Base-by-base conservation (phyloP, 2,113 vertebrate genomes). In the Anthoscopus minutus region DNA sequence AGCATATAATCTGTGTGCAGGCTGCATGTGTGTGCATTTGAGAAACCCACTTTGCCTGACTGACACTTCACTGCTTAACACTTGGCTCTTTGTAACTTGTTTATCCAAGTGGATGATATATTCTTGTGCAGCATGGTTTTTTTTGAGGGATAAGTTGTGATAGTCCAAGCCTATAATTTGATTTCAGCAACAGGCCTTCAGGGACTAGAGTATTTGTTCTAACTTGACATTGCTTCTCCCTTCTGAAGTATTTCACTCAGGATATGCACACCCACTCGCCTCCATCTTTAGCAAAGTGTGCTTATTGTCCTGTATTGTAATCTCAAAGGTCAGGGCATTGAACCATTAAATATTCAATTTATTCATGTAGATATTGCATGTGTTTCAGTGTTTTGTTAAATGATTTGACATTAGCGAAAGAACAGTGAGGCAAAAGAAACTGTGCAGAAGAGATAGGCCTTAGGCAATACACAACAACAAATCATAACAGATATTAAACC, bases 281-380 rank as follows among this genome's bases (percentile, higher is more conserved):
- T 94, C 42, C 19, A 37, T 9, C 6, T 93, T 85, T 90, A 94
- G 76, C 91, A 67, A 92, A 95, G 58, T 87, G 54, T 84, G 47
- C 24, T 92, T 60, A 5, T 79, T 91, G 92, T 88, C 89, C 62
- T 86, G 45, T 22, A 56, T 72, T 91, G 76, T 76, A 86, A 94
- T 85, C 48, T 85, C 72, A 90, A 96, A 96, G 81, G 93, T 95
- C 84, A 83, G 47, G 54, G 37, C 70, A 90, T 4, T 93, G 93
- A 95, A 93, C 81, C 73, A 56, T 74, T 84, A 89, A 88, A 93
- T 94, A 91, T 92, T 90, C 65, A 88, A 84, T 93, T 89, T 91
- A 96, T 90, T 96, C 77, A 61, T 93, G 80, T 86, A 91, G 66
- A 81, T 89, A 20, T 84, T 88, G 86, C 76, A 92, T 28, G 3